Evolutionary conservation across 2,888 invertebrate genomes (phyloP), one percentile per base, ranked within the genome.

Genomic region (Cephus spinipes): DNA sequence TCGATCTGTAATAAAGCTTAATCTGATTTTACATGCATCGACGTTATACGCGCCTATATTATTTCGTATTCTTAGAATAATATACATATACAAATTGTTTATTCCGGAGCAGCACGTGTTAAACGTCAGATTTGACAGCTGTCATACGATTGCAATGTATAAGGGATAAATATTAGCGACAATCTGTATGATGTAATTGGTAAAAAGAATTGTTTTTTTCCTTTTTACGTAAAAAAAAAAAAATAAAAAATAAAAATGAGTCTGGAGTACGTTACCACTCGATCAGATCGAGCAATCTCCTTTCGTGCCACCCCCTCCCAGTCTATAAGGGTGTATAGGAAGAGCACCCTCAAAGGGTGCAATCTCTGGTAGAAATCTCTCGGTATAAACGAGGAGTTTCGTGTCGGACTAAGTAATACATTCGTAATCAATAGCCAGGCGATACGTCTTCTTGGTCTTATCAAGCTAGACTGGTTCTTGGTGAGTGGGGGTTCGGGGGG

Each of bases 351-450:
- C 81, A 83, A 84, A 83, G 82, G 78, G 79, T 80, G 79, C 80
- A 81, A 83, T 82, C 83, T 83, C 76, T 40, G 71, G 75, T 73
- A 75, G 76, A 77, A 80, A 83, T 83, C 83, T 80, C 81, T 73
- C 69, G 55, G 55, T 55, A 55, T 55, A 55, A 55, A 55, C 55
- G 55, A 55, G 55, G 55, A 55, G 23, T 55, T 55, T 55, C 55
- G 55, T 55, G 55, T 55, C 55, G 55, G 80, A 79, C 69, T n/a
- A 76, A 76, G 82, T 83, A 85, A 83, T 83, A 84, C 81, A 81
- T 82, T 84, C 81, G 80, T 81, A 81, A 81, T 84, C 83, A 83
- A 84, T 83, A 80, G 81, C 78, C 78, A 76, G 71, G 78, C 79
- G 80, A 81, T 81, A 81, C 81, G 79, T 81, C 81, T 81, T 81